Conservation (phyloP, 1,140 invertebrate genomes). For the Hypsibius dujardini region DNA sequence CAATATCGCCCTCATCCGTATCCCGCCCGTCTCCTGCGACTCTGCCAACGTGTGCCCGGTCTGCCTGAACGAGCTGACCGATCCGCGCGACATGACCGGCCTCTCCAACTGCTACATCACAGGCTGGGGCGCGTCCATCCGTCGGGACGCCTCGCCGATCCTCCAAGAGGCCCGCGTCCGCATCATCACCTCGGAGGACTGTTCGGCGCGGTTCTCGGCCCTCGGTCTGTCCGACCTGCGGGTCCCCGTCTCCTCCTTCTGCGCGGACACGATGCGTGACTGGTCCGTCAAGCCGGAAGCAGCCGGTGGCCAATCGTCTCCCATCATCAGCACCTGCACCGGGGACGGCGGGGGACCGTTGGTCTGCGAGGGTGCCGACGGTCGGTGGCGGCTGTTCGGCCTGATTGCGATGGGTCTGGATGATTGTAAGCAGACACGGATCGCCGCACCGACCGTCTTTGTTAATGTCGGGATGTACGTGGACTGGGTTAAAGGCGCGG, state of each 20-base stretch:
- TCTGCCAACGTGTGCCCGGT: slow-evolving; percentile 12
- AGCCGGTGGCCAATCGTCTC: not conserved
- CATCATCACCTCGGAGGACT: not conserved
- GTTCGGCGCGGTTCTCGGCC: not conserved
- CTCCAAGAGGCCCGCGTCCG: slow-evolving; percentile 15
- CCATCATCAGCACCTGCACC: not conserved
- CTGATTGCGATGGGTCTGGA: slow-evolving; percentile 10
- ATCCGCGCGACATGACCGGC: not conserved
- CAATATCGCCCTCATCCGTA: slow-evolving; percentile 13
- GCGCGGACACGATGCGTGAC: not conserved
- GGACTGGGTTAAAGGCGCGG: not conserved
- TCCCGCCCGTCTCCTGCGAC: not conserved
- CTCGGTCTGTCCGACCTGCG: not conserved
- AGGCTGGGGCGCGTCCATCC: not conserved
- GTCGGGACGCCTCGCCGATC: not conserved
- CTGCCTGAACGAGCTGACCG: not conserved
- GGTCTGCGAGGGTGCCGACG: slow-evolving; percentile 5
- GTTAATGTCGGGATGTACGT: not conserved
- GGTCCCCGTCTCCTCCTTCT: not conserved
- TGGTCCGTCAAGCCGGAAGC: not conserved
- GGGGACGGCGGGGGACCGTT: slow-evolving; percentile 12
- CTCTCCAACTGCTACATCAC: slow-evolving; percentile 16
- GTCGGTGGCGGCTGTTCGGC: slow-evolving; percentile 4
- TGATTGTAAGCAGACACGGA: not conserved
- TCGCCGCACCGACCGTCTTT: slow-evolving; percentile 8